phyloP scores from a whole-genome alignment of 2,888 invertebrate species.

The Coenonympha arcania region DNA sequence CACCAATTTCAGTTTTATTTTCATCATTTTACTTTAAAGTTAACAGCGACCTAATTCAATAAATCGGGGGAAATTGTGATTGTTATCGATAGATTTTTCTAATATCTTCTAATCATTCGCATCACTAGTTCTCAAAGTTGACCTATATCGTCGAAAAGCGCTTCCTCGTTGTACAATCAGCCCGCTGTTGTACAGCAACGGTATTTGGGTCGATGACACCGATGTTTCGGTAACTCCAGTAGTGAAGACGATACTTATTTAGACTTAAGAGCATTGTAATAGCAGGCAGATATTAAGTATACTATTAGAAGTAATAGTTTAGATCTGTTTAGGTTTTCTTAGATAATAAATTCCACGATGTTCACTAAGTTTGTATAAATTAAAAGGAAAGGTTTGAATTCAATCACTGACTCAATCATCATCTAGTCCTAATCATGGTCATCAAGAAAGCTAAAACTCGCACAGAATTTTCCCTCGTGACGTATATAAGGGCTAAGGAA shows the following conservation, averaged over 20 bases:
- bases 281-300: background rate
- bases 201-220: slow-evolving; percentile 58
- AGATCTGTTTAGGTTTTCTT: background rate
- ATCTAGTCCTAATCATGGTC: too few relatives aligned
- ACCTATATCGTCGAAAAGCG: slow-evolving; percentile 59
- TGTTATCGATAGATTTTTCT: background rate
- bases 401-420: too few relatives aligned
- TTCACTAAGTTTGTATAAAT: too few relatives aligned
- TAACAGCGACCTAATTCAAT: too few relatives aligned
- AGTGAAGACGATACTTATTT: slow-evolving; percentile 12
- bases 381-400: too few relatives aligned
- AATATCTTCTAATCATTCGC: slow-evolving; percentile 16
- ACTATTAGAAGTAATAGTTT: background rate
- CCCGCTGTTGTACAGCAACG: slow-evolving; percentile 48
- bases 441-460: too few relatives aligned
- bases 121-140: slow-evolving; percentile 46
- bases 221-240: slow-evolving; percentile 33
- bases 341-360: too few relatives aligned
- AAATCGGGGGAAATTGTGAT: too few relatives aligned
- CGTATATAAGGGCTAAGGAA: too few relatives aligned
- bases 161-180: slow-evolving; percentile 61
- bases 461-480: too few relatives aligned
- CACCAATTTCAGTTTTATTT: too few relatives aligned
- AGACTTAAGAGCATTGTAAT: slow-evolving; percentile 4
- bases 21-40: too few relatives aligned